Evolutionary conservation across 1,140 invertebrate species (phyloP).

Genomic region (Campodea augens): DNA sequence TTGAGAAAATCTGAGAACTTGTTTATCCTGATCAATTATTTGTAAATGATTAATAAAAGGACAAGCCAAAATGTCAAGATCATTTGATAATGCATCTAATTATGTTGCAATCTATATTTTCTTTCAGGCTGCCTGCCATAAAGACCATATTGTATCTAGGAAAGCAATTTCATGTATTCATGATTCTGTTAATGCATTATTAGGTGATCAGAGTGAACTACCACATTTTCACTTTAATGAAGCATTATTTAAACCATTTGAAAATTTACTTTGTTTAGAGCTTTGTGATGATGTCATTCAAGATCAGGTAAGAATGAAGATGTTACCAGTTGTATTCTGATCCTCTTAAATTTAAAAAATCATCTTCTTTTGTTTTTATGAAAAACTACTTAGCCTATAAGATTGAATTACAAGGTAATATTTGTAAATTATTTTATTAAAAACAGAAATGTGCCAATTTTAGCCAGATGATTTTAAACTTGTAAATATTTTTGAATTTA

Average conservation of each 20-base stretch:
- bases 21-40: no score
- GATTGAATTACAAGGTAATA: no score
- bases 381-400: no score
- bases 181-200: constrained; percentile 65
- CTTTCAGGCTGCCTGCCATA: constrained; percentile 66
- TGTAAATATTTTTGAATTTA: no score
- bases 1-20: no score
- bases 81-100: not conserved
- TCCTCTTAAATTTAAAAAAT: no score
- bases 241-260: constrained; percentile 82
- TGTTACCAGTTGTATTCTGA: no score
- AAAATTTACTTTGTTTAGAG: constrained; percentile 80
- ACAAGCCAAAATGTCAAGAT: constrained; percentile 9
- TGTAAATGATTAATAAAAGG: no score
- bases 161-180: constrained; percentile 85
- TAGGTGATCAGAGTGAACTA: constrained; percentile 74
- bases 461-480: no score
- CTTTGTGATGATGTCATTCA: constrained; percentile 76
- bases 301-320: constrained; percentile 48
- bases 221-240: constrained; percentile 91
- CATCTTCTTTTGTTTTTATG: no score
- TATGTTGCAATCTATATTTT: constrained; percentile 10
- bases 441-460: no score
- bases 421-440: no score
- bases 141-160: constrained; percentile 70